phyloP scores from a whole-genome alignment of 2,888 invertebrate species.

The Melieria crassipennis region DNA sequence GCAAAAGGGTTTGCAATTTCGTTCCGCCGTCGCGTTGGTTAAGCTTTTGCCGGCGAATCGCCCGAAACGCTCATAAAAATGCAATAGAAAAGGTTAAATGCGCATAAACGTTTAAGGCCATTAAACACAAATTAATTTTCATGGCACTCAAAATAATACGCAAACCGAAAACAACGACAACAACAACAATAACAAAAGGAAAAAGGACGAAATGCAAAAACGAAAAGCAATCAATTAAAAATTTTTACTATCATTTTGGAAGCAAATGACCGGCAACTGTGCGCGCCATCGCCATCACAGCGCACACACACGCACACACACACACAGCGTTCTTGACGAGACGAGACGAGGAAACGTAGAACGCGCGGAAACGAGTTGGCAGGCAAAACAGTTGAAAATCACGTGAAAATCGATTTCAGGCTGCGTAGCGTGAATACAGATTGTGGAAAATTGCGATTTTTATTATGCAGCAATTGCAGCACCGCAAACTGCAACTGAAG shows the following conservation, averaged over 20 bases:
- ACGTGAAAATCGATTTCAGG: not conserved
- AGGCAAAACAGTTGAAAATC: constrained; percentile 2
- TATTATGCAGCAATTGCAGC: not conserved
- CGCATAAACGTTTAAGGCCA: not conserved
- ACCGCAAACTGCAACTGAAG: not conserved
- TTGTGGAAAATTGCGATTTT: not conserved
- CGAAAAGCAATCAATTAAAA: constrained; percentile 6
- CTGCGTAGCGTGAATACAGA: not conserved
- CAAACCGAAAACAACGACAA: not conserved
- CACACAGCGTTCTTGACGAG: too few species aligned
- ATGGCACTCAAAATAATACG: not conserved
- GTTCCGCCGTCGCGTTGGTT: too few species aligned
- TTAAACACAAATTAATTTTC: not conserved
- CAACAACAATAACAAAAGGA: too few species aligned
- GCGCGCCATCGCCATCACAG: not conserved
- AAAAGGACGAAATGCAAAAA: not conserved
- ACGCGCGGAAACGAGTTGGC: not conserved
- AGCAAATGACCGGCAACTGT: not conserved
- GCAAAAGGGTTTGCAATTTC: too few species aligned
- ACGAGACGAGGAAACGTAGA: too few species aligned
- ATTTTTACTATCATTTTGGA: not conserved
- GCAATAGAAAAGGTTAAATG: not conserved
- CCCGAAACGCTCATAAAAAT: too few species aligned
- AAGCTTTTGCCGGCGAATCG: too few species aligned
- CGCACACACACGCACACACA: not conserved